A percentile compares a stretch with the other conserved stretches of the same genome.
phyloP scores from a whole-genome alignment of 2,113 vertebrate genomes.

The Melanocharis versteri region DNA sequence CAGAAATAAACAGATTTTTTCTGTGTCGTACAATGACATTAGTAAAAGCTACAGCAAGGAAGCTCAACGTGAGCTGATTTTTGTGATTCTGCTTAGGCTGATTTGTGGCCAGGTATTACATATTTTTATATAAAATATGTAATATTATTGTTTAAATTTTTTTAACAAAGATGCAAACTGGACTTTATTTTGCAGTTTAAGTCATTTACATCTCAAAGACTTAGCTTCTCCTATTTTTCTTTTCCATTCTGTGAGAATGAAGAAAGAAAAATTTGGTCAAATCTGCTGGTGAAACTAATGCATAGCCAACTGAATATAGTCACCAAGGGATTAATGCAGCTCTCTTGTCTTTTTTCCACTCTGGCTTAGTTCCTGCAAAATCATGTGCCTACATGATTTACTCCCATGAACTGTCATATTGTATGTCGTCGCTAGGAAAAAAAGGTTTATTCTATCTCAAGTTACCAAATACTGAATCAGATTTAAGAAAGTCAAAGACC shows the following conservation, averaged over 20 bases:
- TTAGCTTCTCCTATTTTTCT: not conserved
- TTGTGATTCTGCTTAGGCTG: not conserved
- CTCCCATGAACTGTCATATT: not conserved
- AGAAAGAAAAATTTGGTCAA: not conserved
- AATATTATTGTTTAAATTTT: not conserved
- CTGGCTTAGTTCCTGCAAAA: constrained; percentile 1
- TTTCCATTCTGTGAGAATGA: not conserved
- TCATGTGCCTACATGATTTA: constrained; percentile 11
- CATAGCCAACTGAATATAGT: not conserved
- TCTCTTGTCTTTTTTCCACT: not conserved
- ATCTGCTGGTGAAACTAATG: not conserved
- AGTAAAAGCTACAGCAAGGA: not conserved
- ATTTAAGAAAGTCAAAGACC: not conserved
- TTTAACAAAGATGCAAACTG: not conserved
- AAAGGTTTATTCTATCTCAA: not conserved
- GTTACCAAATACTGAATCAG: not conserved
- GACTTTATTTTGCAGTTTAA: not conserved
- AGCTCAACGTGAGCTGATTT: not conserved
- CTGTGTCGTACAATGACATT: not conserved
- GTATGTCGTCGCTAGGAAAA: not conserved
- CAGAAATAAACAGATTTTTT: not conserved
- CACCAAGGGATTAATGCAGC: not conserved
- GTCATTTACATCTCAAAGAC: not conserved
- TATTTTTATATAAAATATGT: not conserved
- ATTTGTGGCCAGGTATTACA: not conserved